These are phyloP conservation scores for Rhagonycha lutea DNA, from an alignment of 2,888 invertebrate genomes.

Conservation along the genomic window DNA sequence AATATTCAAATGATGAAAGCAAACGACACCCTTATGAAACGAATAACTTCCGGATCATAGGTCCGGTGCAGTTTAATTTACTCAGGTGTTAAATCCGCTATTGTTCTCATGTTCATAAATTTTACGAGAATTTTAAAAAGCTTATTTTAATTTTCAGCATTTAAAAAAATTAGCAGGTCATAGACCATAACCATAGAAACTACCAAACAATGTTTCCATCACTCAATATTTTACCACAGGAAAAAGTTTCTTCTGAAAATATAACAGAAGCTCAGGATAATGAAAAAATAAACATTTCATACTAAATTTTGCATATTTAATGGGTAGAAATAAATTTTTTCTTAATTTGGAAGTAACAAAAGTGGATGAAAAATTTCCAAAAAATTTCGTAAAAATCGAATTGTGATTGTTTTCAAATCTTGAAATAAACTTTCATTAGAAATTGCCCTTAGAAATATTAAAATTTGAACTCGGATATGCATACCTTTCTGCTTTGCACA, in stretches of 20 bases:
- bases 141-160: neutral
- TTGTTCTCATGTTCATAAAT: neutral
- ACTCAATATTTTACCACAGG: too few relatives aligned
- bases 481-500: neutral
- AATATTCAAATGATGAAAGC: neutral
- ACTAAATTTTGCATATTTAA: too few relatives aligned
- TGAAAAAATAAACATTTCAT: too few relatives aligned
- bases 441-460: neutral
- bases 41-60: neutral
- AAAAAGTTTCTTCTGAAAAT: too few relatives aligned
- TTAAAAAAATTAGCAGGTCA: neutral
- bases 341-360: too few relatives aligned
- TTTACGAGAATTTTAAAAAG: neutral
- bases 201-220: too few relatives aligned
- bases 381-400: too few relatives aligned
- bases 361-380: too few relatives aligned
- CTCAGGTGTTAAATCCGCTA: neutral
- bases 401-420: too few relatives aligned
- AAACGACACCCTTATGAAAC: neutral
- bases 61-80: neutral
- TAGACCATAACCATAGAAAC: neutral
- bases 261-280: too few relatives aligned
- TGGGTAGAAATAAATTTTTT: too few relatives aligned
- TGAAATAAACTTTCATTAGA: too few relatives aligned
- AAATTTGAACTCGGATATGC: neutral